phyloP scores from a whole-genome alignment of 2,888 invertebrate genomes.

The Chelonus formosanus region DNA sequence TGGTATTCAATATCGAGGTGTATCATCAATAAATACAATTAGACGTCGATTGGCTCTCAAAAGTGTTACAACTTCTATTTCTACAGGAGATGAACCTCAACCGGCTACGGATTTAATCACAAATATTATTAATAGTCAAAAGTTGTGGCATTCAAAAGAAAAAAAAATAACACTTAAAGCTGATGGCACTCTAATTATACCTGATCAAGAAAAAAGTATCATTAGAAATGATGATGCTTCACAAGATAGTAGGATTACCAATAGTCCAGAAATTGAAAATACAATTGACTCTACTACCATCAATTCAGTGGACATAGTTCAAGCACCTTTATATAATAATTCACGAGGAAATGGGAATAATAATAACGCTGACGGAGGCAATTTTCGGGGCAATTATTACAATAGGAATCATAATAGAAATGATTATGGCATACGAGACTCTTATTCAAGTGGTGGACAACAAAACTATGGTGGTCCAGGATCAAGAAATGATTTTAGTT shows the following conservation, averaged over 20 bases:
- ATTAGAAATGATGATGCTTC: conserved; percentile 49
- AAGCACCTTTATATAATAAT: conserved; percentile 74
- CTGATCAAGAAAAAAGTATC: conserved; percentile 40
- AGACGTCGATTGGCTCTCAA: conserved; percentile 57
- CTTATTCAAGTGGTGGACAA: conserved; percentile 56
- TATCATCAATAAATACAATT: conserved; percentile 47
- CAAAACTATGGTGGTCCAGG: conserved; percentile 58
- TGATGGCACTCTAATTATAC: conserved; percentile 70
- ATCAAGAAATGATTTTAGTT: conserved; percentile 49
- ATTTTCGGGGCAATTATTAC: conserved; percentile 54
- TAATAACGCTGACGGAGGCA: conserved; percentile 57
- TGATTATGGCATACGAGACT: conserved; percentile 66
- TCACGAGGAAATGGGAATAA: conserved; percentile 64
- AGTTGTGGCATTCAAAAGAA: conserved; percentile 73
- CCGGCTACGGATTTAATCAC: conserved; percentile 70
- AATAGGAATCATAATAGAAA: conserved; percentile 54
- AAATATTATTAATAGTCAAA: conserved; percentile 76
- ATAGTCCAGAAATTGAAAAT: conserved; percentile 9
- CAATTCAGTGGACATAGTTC: conserved; percentile 58
- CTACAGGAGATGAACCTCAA: conserved; percentile 24
- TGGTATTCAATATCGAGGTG: conserved; percentile 48
- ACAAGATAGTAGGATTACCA: conserved; percentile 8
- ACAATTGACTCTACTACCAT: conserved; percentile 6
- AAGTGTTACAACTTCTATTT: conserved; percentile 45
- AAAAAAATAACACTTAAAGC: conserved; percentile 70